phyloP scores from a whole-genome alignment of 2,113 vertebrate species.

The Canis aureus region DNA sequence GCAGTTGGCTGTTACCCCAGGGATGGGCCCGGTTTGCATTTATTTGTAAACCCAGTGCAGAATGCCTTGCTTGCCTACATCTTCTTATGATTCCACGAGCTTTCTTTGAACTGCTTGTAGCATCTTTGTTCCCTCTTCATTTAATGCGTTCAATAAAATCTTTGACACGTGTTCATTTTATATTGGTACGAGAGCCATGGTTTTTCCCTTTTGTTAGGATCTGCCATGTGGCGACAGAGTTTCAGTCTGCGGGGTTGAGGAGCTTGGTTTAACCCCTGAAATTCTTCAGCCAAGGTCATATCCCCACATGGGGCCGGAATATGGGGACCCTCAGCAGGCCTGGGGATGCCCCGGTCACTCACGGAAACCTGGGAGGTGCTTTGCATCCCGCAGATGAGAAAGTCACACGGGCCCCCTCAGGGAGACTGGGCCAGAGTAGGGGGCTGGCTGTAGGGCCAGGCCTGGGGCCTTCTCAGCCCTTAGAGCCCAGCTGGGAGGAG shows the following conservation, averaged over 20 bases:
- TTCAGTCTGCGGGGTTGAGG: neutral
- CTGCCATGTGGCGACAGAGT: neutral
- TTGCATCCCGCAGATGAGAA: neutral
- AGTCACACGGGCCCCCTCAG: neutral
- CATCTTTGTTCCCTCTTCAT: neutral
- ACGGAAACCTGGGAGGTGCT: neutral
- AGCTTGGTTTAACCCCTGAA: neutral
- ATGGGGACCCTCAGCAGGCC: neutral
- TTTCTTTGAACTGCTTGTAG: neutral
- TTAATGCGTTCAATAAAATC: neutral
- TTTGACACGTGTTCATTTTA: constrained; percentile 17
- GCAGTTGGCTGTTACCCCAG: neutral
- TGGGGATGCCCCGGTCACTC: neutral
- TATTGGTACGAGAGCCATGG: neutral
- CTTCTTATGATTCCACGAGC: neutral
- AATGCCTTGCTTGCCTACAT: neutral
- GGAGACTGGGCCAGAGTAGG: neutral
- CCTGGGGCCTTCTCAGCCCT: neutral
- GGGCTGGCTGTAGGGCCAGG: neutral
- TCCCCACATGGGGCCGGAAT: neutral
- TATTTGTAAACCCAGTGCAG: neutral
- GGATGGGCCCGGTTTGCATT: neutral
- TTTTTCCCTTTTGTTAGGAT: neutral
- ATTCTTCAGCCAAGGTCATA: neutral
- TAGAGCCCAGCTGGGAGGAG: neutral